These are phyloP conservation scores for Xyrauchen texanus DNA, from an alignment of 2,113 vertebrate genomes.

Conservation along the genomic window DNA sequence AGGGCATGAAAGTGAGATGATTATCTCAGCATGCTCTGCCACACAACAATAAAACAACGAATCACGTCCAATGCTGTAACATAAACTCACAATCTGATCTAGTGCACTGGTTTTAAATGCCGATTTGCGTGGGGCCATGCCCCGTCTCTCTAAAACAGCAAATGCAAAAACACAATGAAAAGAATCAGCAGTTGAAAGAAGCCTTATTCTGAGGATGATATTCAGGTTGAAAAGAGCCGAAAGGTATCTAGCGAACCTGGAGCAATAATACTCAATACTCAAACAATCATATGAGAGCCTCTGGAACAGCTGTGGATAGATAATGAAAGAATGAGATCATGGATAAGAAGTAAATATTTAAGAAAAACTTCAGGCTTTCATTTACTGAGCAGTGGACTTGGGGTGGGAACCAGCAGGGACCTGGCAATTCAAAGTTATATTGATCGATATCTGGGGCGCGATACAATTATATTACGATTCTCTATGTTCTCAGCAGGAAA, in stretches of 20 bases:
- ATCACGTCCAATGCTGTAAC: background rate
- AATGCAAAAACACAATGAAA: slow-evolving; percentile 22
- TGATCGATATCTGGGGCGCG: too few relatives aligned
- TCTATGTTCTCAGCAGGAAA: too few relatives aligned
- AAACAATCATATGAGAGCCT: too few relatives aligned
- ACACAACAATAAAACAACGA: background rate
- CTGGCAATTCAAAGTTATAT: too few relatives aligned
- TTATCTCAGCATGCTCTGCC: background rate
- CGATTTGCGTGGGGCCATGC: background rate
- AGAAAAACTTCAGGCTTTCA: too few relatives aligned
- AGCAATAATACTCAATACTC: background rate
- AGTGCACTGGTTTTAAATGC: background rate
- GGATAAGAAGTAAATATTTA: too few relatives aligned
- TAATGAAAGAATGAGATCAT: too few relatives aligned
- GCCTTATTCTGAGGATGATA: background rate
- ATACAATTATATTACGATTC: too few relatives aligned
- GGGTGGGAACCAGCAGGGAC: too few relatives aligned
- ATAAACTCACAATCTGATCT: background rate
- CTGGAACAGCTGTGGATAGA: too few relatives aligned
- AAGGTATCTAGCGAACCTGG: background rate
- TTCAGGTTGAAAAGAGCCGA: background rate
- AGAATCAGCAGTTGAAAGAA: background rate
- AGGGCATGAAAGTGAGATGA: background rate
- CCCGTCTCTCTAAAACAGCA: background rate
- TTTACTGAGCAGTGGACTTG: too few relatives aligned